These are phyloP conservation scores for Epiblema foenella DNA, from an alignment of 2,888 invertebrate species.

Conservation along the genomic window DNA sequence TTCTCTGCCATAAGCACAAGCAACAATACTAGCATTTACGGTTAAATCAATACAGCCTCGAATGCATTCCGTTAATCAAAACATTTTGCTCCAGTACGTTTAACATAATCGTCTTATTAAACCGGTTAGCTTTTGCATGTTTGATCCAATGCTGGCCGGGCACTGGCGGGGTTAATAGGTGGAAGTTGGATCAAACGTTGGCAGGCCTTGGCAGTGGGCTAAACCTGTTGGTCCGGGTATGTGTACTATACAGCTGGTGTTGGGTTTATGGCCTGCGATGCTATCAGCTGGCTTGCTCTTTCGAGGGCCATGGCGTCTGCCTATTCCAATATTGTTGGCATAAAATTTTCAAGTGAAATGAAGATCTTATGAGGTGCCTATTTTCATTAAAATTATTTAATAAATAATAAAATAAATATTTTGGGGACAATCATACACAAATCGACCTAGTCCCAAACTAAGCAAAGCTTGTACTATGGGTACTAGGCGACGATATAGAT, in stretches of 20 bases:
- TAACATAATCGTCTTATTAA: constrained; percentile 35
- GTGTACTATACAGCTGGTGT: constrained; percentile 33
- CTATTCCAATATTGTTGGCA: too few relatives aligned
- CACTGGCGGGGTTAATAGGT: neutral
- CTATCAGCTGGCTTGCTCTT: constrained; percentile 25
- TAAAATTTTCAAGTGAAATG: too few relatives aligned
- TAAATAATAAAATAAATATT: too few relatives aligned
- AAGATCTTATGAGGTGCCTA: too few relatives aligned
- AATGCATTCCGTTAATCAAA: constrained; percentile 38
- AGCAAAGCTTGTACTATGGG: too few relatives aligned
- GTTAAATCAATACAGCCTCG: constrained; percentile 13
- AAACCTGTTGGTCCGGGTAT: constrained; percentile 39
- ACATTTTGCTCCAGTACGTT: constrained; percentile 33
- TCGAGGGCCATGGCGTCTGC: neutral
- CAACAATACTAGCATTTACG: constrained; percentile 9
- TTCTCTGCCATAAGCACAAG: neutral
- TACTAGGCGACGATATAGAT: too few relatives aligned
- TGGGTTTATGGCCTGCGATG: constrained; percentile 37
- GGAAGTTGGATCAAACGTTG: constrained; percentile 27
- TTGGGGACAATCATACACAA: too few relatives aligned
- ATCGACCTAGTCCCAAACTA: too few relatives aligned
- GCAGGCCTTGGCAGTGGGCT: constrained; percentile 32
- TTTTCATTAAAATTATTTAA: too few relatives aligned
- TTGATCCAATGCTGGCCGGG: constrained; percentile 29
- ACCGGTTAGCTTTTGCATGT: constrained; percentile 39